Evolutionary conservation across 2,888 invertebrate species (phyloP).

Genomic region (Caenorhabditis sp.): DNA sequence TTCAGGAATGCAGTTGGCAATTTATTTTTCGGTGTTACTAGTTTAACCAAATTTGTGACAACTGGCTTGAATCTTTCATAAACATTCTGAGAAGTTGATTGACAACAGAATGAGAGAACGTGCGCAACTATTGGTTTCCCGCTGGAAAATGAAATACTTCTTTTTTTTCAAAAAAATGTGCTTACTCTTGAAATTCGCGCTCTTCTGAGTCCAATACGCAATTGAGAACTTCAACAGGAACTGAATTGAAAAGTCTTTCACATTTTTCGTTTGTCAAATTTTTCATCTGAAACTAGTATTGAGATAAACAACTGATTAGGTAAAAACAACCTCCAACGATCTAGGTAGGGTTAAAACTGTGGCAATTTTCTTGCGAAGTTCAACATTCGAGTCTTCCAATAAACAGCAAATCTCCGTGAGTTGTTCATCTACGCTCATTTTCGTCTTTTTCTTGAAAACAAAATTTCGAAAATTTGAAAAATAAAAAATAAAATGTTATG

Average conservation of each 20-base stretch:
- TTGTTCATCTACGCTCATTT: neutral
- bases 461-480: neutral
- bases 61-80: conserved; percentile 22
- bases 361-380: conserved; percentile 12
- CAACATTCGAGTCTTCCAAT: conserved; percentile 7
- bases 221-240: conserved; percentile 11
- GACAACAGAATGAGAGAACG: conserved; percentile 11
- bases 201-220: conserved; percentile 8
- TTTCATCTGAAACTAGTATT: conserved; percentile 8
- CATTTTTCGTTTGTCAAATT: conserved; percentile 8
- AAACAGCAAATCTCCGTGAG: conserved; percentile 9
- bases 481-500: neutral
- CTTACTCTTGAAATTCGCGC: conserved; percentile 4
- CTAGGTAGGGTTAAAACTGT: conserved; percentile 6
- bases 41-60: neutral
- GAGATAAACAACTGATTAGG: neutral
- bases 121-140: conserved; percentile 13
- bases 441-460: neutral
- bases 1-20: neutral
- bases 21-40: neutral
- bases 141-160: conserved; percentile 6
- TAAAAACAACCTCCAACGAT: conserved; percentile 7
- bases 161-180: neutral
- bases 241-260: conserved; percentile 12
- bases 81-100: conserved; percentile 7